Percentiles rank a stretch among this genome's conserved stretches.
Conservation (phyloP, 2,113 vertebrate species). For the Dascyllus trimaculatus region DNA sequence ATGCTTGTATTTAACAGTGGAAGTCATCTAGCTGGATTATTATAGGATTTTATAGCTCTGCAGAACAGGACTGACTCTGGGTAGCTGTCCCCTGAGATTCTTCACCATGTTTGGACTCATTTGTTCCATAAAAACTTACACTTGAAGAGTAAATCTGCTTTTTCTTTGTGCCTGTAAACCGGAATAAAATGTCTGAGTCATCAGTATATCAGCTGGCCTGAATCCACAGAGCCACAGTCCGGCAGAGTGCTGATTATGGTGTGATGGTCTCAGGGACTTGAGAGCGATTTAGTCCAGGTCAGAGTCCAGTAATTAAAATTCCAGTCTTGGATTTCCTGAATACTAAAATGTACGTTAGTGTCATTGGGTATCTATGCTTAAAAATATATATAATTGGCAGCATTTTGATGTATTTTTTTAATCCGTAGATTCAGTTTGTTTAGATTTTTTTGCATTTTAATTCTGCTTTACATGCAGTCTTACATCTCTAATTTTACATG, state of each 20-base stretch:
- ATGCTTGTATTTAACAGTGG: too few relatives aligned
- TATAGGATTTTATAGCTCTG: not conserved
- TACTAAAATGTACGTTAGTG: not conserved
- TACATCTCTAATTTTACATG: not conserved
- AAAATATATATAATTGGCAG: not conserved
- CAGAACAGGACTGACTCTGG: not conserved
- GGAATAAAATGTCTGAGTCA: slow-evolving; percentile 4
- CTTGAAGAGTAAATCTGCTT: slow-evolving; percentile 16
- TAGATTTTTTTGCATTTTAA: slow-evolving; percentile 11
- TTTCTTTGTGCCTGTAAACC: not conserved
- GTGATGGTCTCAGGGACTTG: slow-evolving; percentile 45
- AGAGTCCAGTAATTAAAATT: slow-evolving; percentile 54
- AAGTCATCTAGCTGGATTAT: too few relatives aligned
- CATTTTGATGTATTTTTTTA: not conserved
- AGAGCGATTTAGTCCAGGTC: slow-evolving; percentile 50
- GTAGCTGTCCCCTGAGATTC: not conserved
- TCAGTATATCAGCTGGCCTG: slow-evolving; percentile 5
- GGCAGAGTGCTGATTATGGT: slow-evolving; percentile 35
- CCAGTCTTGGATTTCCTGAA: slow-evolving; percentile 31
- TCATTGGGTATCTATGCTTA: not conserved
- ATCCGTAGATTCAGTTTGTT: too few relatives aligned
- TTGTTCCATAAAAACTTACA: not conserved
- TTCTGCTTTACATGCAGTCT: slow-evolving; percentile 15
- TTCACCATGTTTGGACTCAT: slow-evolving; percentile 2
- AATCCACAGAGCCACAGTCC: slow-evolving; percentile 11